Base-by-base conservation (phyloP, 2,888 invertebrate genomes). In the Mesoligia furuncula region DNA sequence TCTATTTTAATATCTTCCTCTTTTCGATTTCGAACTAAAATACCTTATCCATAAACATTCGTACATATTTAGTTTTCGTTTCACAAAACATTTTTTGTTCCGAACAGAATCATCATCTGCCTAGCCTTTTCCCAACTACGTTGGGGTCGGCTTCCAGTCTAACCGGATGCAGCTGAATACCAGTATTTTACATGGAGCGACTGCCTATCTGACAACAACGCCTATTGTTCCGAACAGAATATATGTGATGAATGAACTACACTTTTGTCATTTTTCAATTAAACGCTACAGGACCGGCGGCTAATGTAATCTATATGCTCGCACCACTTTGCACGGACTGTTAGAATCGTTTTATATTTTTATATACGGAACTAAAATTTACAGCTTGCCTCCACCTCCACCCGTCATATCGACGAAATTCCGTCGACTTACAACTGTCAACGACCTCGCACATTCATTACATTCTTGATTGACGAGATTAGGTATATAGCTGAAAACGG, bases 261-360 rank as follows among this genome's bases (percentile, higher is more conserved):
- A 78, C 70, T 84, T 80, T 82, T 83, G 80, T 80, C 75, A 88
- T 87, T 82, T 88, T 88, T 82, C 75, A 85, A 81, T 88, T 84
- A 85, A 87, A 84, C 73, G 76, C 57, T 57, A 59, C 71, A 69
- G 81, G 59, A 59, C 80, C 67, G 80, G 68, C 74, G 31, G 79
- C 77, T 85, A 85, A 86, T 87, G 79, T 80, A 86, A 86, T 88
- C 88, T 86, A 87, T 88, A 86, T 84, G 79, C 82, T 79, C 81
- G 79, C 72, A 84, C 80, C 83, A 85, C 84, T 88, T 86, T 84
- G 65, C 69, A 83, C 81, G 85, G 81, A 64, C 80, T 81, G 87
- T 88, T 88, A 83, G 77, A 80, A 36, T 74, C 75, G 77, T 79
- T 88, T 80, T 79, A 85, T 83, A 79, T 84, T 85, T 87, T 84